Evolutionary conservation across 37 sponge, comb jelly and placozoan species (phyloP).

Genomic region (Axinella damicornis): DNA sequence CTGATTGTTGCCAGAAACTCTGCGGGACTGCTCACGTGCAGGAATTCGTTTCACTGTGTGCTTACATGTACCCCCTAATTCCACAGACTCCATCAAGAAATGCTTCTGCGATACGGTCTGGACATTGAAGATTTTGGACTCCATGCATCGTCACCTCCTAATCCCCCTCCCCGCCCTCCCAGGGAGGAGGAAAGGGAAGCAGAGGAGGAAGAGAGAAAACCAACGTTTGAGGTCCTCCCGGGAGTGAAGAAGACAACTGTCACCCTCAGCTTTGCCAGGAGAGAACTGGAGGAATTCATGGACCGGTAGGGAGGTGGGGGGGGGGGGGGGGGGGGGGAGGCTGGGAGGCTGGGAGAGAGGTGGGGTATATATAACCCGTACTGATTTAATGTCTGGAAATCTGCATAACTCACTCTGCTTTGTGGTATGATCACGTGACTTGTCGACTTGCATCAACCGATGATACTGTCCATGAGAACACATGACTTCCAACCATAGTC

Average conservation of each 20-base stretch:
- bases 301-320: constrained; percentile 44
- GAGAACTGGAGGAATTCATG: constrained; percentile 74
- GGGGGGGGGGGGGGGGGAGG: no score
- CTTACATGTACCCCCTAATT: neutral
- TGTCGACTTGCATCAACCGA: no score
- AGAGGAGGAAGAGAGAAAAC: constrained; percentile 18
- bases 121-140: neutral
- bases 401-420: no score
- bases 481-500: no score
- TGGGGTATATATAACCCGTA: no score
- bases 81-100: constrained; percentile 12
- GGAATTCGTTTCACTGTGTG: neutral
- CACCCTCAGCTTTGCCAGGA: constrained; percentile 40
- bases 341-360: neutral
- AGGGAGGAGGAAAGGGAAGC: neutral
- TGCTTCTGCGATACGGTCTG: constrained; percentile 7
- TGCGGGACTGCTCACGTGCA: no score
- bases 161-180: constrained; percentile 15
- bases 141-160: neutral
- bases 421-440: no score
- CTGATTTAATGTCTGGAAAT: no score
- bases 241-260: constrained; percentile 50
- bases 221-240: constrained; percentile 53
- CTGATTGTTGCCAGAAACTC: no score
- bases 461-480: no score